Conservation (phyloP, 2,888 invertebrate genomes). For the Brachylomia viminalis region DNA sequence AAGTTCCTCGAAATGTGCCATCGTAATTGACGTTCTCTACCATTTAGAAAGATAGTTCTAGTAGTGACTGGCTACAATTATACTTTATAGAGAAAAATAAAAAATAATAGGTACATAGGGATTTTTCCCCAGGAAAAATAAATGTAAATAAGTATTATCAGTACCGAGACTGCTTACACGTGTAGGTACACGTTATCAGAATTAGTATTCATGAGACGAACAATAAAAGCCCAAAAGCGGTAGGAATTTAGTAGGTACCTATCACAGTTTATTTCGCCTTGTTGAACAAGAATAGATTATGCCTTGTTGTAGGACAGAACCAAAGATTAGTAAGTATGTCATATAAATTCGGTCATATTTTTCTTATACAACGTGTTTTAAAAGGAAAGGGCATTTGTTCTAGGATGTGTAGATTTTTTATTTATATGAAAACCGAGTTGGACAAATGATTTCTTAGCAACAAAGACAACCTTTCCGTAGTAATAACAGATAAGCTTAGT, state of each 20-base stretch:
- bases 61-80: neutral
- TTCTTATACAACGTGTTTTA: neutral
- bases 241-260: conserved; percentile 7
- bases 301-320: no score
- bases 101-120: neutral
- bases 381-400: neutral
- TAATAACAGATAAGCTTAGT: conserved; percentile 20
- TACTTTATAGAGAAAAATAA: no score
- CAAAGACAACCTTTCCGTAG: neutral
- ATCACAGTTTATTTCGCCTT: neutral
- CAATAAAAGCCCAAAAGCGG: conserved; percentile 6
- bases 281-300: neutral
- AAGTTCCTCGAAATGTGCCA: neutral
- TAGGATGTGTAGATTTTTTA: neutral
- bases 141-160: neutral
- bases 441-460: neutral
- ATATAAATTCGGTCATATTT: neutral
- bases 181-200: neutral
- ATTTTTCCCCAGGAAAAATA: no score
- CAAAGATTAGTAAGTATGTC: neutral
- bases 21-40: conserved; percentile 3
- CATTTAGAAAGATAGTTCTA: conserved; percentile 29
- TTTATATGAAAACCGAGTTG: neutral
- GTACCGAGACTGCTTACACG: neutral
- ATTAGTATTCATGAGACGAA: conserved; percentile 3